Percentiles rank a stretch among this genome's conserved stretches.
phyloP scores from a whole-genome alignment of 2,888 invertebrate species.

The Drosophila planitibia region DNA sequence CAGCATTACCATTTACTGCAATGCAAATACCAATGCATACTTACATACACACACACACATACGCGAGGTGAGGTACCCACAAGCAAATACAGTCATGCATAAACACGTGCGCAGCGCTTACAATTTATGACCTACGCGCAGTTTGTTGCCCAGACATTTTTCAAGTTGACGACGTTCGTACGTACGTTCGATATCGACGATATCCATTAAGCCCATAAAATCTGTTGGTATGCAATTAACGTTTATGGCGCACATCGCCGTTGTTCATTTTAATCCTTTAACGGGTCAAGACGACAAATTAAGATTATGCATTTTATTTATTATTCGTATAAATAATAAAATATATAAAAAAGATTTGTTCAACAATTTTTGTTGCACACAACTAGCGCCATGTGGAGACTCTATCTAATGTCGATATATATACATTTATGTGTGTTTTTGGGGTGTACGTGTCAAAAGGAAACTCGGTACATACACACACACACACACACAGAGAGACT shows the following conservation, averaged over 20 bases:
- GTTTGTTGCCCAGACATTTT: constrained; percentile 21
- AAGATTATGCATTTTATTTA: constrained; percentile 72
- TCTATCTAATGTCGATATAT: not conserved
- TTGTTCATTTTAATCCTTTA: constrained; percentile 72
- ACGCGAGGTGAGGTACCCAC: constrained; percentile 14
- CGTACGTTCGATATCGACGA: constrained; percentile 69
- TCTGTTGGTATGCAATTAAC: constrained; percentile 80
- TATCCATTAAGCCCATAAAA: constrained; percentile 83
- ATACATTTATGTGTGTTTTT: not conserved
- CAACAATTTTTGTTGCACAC: constrained; percentile 10
- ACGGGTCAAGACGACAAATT: constrained; percentile 76
- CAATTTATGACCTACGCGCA: constrained; percentile 67
- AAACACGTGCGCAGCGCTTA: constrained; percentile 63
- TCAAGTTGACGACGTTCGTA: constrained; percentile 62
- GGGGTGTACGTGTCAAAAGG: constrained; percentile 41
- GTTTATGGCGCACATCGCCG: constrained; percentile 67
- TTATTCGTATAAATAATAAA: constrained; percentile 66
- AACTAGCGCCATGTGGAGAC: constrained; percentile 19
- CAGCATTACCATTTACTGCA: constrained; percentile 47
- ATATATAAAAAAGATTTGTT: constrained; percentile 41
- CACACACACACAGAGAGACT: constrained; percentile 11
- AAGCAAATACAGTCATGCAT: constrained; percentile 54
- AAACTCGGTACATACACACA: constrained; percentile 16
- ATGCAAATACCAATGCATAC: constrained; percentile 67
- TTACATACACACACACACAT: constrained; percentile 15